phyloP scores from a whole-genome alignment of 2,113 vertebrate species.

The Deroptyus accipitrinus region DNA sequence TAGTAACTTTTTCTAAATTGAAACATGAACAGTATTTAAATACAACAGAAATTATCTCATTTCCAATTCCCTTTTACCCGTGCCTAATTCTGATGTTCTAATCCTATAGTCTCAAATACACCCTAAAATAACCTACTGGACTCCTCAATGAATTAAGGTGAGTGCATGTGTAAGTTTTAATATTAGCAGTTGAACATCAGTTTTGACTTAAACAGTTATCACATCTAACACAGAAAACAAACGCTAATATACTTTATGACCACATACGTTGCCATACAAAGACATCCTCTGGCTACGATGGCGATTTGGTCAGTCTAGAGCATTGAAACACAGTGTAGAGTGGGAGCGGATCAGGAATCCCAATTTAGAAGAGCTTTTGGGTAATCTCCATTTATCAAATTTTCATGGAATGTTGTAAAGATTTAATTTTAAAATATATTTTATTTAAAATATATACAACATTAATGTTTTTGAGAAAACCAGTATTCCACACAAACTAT shows the following conservation, averaged over 20 bases:
- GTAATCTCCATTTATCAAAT: not conserved
- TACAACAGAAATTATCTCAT: not conserved
- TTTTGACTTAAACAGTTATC: not conserved
- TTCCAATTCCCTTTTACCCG: not conserved
- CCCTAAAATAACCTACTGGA: not conserved
- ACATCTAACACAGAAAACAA: not conserved
- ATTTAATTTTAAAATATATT: not conserved
- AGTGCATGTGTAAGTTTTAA: rapidly evolving
- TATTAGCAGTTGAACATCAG: not conserved
- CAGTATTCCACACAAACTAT: not conserved
- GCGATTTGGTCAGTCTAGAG: not conserved
- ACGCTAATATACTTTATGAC: not conserved
- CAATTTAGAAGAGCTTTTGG: not conserved
- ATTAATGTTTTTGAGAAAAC: not conserved
- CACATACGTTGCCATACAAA: not conserved
- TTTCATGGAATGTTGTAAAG: not conserved
- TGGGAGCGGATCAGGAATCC: not conserved
- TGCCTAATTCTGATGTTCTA: not conserved
- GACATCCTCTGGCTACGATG: not conserved
- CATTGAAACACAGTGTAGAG: not conserved
- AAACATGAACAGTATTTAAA: not conserved
- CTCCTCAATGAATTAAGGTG: not conserved
- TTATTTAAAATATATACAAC: not conserved
- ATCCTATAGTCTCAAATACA: not conserved
- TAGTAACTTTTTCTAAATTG: not conserved